Conservation (phyloP, 1,140 invertebrate species). For the Drosophila sp. region DNA sequence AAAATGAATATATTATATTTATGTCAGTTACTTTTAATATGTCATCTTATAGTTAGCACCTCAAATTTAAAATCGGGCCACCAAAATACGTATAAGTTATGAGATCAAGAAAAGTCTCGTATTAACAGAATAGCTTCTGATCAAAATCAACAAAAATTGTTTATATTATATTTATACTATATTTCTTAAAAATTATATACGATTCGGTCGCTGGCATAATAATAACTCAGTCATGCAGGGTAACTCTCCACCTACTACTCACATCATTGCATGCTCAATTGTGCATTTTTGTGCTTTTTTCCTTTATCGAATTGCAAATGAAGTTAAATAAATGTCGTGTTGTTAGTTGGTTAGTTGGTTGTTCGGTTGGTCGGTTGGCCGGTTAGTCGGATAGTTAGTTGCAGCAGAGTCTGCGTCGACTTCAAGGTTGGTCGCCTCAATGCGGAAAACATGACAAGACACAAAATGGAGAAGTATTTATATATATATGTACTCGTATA, state of each 20-base stretch:
- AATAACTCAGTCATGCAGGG: not conserved
- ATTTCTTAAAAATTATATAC: too few species aligned
- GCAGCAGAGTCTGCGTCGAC: constrained; percentile 29
- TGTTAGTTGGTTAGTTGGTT: constrained; percentile 12
- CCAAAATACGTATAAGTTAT: too few species aligned
- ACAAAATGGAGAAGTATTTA: constrained; percentile 39
- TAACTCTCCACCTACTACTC: not conserved
- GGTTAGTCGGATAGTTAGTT: constrained; percentile 35
- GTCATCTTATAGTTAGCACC: too few species aligned
- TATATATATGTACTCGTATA: constrained; percentile 10
- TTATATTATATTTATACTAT: too few species aligned
- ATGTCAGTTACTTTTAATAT: too few species aligned
- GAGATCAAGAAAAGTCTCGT: too few species aligned
- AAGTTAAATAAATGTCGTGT: constrained; percentile 61
- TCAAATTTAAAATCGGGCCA: too few species aligned
- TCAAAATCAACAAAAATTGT: too few species aligned
- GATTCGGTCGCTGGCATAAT: not conserved
- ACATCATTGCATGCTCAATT: not conserved
- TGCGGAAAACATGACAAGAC: constrained; percentile 70
- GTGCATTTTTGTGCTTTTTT: not conserved
- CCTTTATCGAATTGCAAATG: constrained; percentile 72
- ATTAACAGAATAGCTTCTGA: too few species aligned
- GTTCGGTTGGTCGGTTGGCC: not conserved
- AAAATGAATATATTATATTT: too few species aligned
- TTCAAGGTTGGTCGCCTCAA: constrained; percentile 69